Evolutionary conservation across 2,797 vertebrate genomes (phyloP).

Genomic region (Sebastes miniatus): DNA sequence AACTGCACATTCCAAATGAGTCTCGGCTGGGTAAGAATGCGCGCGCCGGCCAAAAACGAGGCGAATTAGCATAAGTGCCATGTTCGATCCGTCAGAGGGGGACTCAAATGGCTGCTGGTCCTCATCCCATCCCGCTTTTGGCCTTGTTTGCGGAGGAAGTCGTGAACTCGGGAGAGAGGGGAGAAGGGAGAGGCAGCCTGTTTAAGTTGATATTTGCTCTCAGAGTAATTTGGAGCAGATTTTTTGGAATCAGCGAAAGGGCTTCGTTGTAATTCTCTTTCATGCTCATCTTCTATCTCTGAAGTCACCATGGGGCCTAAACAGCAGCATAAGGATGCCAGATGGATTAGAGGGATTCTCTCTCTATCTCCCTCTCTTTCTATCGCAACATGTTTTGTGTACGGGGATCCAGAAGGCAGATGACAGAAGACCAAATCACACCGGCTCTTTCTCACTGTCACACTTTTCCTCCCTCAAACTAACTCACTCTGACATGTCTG

Average conservation of each 20-base stretch:
- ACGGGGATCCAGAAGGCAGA: conserved; percentile 70
- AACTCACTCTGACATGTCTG: conserved; percentile 58
- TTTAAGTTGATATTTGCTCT: conserved; percentile 89
- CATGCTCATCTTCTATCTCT: conserved; percentile 87
- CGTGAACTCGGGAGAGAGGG: conserved; percentile 80
- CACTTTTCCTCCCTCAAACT: conserved; percentile 59
- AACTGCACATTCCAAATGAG: conserved; percentile 76
- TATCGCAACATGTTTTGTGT: conserved; percentile 66
- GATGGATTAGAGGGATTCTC: conserved; percentile 81
- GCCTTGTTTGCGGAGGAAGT: conserved; percentile 86
- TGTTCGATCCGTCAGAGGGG: conserved; percentile 88
- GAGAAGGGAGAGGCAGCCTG: conserved; percentile 80
- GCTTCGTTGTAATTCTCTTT: conserved; percentile 90
- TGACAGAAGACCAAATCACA: conserved; percentile 71
- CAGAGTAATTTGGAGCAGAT: conserved; percentile 93
- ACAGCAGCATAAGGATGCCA: conserved; percentile 89
- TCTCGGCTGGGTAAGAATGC: conserved; percentile 69
- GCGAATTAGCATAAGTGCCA: conserved; percentile 92
- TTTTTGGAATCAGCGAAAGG: conserved; percentile 84
- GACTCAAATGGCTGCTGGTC: conserved; percentile 84
- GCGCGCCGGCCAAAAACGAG: conserved; percentile 64
- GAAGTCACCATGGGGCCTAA: conserved; percentile 83
- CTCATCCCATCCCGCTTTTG: conserved; percentile 73
- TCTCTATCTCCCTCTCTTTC: conserved; percentile 51
- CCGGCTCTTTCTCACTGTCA: conserved; percentile 68